These are phyloP conservation scores for Tetragnatha montana DNA, from an alignment of 2,888 invertebrate species.

Conservation along the genomic window DNA sequence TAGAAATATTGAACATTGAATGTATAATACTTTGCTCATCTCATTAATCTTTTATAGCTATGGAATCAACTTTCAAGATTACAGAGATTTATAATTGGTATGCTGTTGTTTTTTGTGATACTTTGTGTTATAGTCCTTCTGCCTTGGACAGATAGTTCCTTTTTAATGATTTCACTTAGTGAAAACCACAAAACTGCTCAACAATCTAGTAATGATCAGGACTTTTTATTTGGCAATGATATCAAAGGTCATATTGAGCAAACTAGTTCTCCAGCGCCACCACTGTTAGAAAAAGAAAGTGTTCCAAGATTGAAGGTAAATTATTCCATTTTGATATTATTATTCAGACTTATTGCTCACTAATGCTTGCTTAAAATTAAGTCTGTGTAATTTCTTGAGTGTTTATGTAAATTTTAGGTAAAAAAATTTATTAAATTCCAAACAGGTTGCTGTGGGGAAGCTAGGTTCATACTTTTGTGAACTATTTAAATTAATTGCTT, in stretches of 20 bases:
- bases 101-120: conserved; percentile 64
- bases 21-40: too few species aligned
- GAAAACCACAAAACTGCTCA: conserved; percentile 41
- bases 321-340: background rate
- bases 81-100: conserved; percentile 62
- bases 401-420: too few species aligned
- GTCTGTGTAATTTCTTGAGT: too few species aligned
- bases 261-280: conserved; percentile 14
- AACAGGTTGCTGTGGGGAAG: too few species aligned
- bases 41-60: conserved; percentile 36
- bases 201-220: conserved; percentile 7
- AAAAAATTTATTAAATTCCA: too few species aligned
- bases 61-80: conserved; percentile 69
- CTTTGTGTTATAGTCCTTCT: conserved; percentile 62
- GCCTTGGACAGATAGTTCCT: conserved; percentile 68
- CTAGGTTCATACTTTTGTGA: too few species aligned
- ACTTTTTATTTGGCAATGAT: conserved; percentile 11
- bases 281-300: conserved; percentile 30
- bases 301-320: conserved; percentile 53
- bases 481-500: too few species aligned
- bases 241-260: background rate
- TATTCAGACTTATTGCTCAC: too few species aligned
- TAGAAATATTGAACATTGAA: too few species aligned
- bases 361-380: too few species aligned
- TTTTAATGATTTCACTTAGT: conserved; percentile 10